Evolutionary conservation across 2,113 vertebrate species (phyloP).

Genomic region (Otis tarda): DNA sequence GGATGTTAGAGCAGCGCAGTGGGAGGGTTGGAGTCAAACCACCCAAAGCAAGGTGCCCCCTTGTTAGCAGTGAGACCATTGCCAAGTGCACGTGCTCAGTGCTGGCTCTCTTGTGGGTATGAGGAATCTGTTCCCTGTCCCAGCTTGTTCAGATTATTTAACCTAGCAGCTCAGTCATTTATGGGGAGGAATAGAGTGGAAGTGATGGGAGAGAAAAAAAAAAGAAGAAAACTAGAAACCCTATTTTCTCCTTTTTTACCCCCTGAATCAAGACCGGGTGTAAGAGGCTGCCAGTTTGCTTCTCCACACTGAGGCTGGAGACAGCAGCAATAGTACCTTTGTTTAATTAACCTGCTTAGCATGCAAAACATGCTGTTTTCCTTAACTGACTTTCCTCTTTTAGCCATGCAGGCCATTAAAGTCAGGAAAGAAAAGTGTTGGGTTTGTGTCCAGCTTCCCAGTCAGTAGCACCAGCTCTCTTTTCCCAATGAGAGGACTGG

Average conservation of each 20-base stretch:
- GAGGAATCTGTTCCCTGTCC: neutral
- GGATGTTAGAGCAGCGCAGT: neutral
- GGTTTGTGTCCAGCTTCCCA: neutral
- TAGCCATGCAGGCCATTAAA: neutral
- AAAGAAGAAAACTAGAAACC: neutral
- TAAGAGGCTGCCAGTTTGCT: neutral
- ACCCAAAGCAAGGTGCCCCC: neutral
- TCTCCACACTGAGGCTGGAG: neutral
- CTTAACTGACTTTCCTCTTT: neutral
- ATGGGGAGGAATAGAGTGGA: neutral
- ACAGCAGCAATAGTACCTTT: neutral
- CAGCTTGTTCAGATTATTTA: neutral
- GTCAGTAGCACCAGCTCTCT: neutral
- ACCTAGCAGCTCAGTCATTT: accelerated
- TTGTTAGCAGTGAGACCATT: neutral
- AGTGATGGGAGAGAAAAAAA: neutral
- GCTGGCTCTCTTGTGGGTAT: neutral
- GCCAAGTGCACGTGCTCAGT: neutral
- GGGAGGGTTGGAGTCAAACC: neutral
- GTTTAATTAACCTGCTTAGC: neutral
- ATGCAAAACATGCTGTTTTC: neutral
- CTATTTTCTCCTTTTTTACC: neutral
- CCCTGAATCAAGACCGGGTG: neutral
- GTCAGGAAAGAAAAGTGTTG: neutral
- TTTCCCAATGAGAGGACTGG: accelerated